Evolutionary conservation across 2,797 vertebrate genomes (phyloP).

Genomic region (Leptoclinus maculatus): DNA sequence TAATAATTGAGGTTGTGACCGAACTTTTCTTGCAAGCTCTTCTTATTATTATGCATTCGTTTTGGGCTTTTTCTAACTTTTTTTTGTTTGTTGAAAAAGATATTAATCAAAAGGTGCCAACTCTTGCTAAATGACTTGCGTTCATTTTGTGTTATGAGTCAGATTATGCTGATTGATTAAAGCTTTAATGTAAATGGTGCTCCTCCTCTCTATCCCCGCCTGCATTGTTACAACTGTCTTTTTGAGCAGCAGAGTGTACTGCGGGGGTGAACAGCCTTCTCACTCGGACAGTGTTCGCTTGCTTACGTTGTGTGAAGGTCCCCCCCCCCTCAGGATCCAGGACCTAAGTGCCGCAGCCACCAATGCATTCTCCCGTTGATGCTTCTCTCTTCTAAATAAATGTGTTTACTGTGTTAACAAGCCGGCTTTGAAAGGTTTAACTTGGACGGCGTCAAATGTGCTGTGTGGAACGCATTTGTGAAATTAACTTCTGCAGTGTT

Average conservation of each 20-base stretch:
- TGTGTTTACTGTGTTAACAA: slow-evolving; percentile 75
- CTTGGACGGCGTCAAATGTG: slow-evolving; percentile 14
- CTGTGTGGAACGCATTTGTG: slow-evolving; percentile 32
- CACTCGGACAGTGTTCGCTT: slow-evolving; percentile 56
- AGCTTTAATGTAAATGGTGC: slow-evolving; percentile 81
- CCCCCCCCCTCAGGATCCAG: slow-evolving; percentile 66
- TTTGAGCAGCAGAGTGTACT: slow-evolving; percentile 38
- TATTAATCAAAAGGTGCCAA: slow-evolving; percentile 69
- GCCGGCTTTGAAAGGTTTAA: slow-evolving; percentile 52
- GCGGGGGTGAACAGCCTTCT: slow-evolving; percentile 34
- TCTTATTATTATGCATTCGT: slow-evolving; percentile 56
- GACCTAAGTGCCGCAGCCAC: slow-evolving; percentile 75
- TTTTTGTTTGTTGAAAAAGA: slow-evolving; percentile 26
- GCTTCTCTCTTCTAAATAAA: slow-evolving; percentile 80
- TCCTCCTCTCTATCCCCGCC: slow-evolving; percentile 67
- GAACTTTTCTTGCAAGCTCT: slow-evolving; percentile 31
- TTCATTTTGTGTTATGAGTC: slow-evolving; percentile 46
- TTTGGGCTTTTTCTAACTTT: slow-evolving; percentile 52
- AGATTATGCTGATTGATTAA: slow-evolving; percentile 56
- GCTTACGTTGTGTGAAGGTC: slow-evolving; percentile 70
- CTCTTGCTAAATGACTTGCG: slow-evolving; percentile 53
- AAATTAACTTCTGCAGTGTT: slow-evolving; percentile 42
- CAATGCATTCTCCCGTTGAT: slow-evolving; percentile 68
- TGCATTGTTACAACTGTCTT: slow-evolving; percentile 47
- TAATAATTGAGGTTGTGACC: slow-evolving; percentile 26